Conservation (phyloP, 1,140 invertebrate species). For the Alviniconcha marisindica region DNA sequence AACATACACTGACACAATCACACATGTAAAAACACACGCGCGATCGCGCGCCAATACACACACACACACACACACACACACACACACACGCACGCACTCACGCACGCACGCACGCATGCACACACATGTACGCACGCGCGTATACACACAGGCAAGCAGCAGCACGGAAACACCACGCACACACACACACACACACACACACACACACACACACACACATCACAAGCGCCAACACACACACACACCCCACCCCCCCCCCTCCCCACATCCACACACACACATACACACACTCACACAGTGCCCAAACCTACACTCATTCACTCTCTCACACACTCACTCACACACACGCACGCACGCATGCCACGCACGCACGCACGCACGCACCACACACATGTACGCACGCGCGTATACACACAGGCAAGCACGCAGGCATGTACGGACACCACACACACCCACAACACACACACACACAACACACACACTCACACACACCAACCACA, state of each 20-base stretch:
- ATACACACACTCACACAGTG: no score
- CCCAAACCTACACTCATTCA: not conserved
- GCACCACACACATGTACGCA: not conserved
- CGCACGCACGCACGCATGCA: not conserved
- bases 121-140: not conserved
- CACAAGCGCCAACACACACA: no score
- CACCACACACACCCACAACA: conserved; percentile 9
- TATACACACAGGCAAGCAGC: not conserved
- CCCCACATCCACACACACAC: no score
- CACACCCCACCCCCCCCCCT: no score
- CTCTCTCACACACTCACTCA: not conserved
- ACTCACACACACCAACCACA: not conserved
- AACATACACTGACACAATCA: no score
- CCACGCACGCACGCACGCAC: no score
- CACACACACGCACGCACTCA: conserved; percentile 15
- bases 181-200: conserved; percentile 13
- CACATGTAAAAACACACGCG: no score
- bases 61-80: conserved; percentile 22
- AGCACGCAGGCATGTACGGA: no score
- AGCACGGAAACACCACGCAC: not conserved
- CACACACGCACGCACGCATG: no score
- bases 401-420: conserved; percentile 15
- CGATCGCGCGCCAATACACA: no score
- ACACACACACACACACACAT: not conserved
- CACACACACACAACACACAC: not conserved